phyloP scores from a whole-genome alignment of 2,797 vertebrate species.

The Amblyopsis hoosieri region DNA sequence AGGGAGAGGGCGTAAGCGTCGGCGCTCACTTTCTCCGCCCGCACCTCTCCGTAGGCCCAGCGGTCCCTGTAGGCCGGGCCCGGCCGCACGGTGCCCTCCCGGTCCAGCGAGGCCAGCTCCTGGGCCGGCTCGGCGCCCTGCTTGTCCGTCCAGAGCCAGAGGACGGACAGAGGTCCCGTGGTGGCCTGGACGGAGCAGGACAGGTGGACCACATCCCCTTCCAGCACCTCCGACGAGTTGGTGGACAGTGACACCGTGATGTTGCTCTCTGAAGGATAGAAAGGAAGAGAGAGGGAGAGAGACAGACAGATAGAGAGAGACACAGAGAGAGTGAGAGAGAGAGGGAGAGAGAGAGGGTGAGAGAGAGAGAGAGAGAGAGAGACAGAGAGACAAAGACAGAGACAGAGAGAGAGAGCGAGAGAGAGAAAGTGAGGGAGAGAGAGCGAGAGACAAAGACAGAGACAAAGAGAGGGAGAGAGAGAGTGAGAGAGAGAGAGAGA shows the following conservation, averaged over 20 bases:
- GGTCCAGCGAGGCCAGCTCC: conserved; percentile 87
- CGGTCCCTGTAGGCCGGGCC: conserved; percentile 67
- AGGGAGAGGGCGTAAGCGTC: conserved; percentile 79
- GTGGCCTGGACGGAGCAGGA: conserved; percentile 83
- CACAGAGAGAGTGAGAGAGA: conserved; percentile 4
- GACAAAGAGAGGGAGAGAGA: neutral
- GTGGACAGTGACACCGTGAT: conserved; percentile 87
- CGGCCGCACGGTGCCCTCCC: conserved; percentile 75
- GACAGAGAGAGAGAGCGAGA: neutral
- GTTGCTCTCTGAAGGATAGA: conserved; percentile 84
- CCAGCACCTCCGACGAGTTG: conserved; percentile 86
- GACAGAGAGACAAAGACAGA: neutral
- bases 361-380: no score
- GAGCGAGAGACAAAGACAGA: neutral
- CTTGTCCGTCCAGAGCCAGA: conserved; percentile 87
- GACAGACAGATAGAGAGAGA: conserved; percentile 11
- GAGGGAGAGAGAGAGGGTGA: neutral
- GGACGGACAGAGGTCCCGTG: conserved; percentile 82
- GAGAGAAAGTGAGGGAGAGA: neutral
- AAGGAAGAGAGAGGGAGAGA: neutral
- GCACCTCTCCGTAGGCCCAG: conserved; percentile 59
- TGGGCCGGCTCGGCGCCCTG: conserved; percentile 73
- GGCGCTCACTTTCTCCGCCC: conserved; percentile 69
- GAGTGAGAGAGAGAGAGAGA: neutral
- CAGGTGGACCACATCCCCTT: conserved; percentile 88